phyloP scores from a whole-genome alignment of 1,140 invertebrate species.

The Drosophila elegans region DNA sequence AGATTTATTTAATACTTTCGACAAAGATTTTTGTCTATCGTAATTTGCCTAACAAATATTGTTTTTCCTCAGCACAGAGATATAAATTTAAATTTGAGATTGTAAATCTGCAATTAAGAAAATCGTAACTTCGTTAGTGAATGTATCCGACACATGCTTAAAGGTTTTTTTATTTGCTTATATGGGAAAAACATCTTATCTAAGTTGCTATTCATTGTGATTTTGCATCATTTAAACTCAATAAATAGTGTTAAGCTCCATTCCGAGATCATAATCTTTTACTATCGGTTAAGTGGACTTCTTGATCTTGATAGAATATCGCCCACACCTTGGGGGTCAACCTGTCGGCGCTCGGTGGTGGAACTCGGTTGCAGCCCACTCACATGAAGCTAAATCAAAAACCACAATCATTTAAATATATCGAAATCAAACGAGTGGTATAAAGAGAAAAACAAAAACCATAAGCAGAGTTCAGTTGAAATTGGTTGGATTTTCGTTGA shows the following conservation, averaged over 20 bases:
- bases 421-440: slow-evolving; percentile 39
- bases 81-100: no score
- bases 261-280: slow-evolving; percentile 8
- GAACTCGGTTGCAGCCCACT: slow-evolving; percentile 53
- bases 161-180: no score
- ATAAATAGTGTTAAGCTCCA: not conserved
- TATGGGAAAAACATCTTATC: no score
- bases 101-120: no score
- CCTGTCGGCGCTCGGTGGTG: slow-evolving; percentile 47
- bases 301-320: slow-evolving; percentile 12
- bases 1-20: no score
- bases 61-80: no score
- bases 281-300: slow-evolving; percentile 9
- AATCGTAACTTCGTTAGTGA: no score
- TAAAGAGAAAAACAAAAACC: not conserved
- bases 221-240: not conserved
- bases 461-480: slow-evolving; percentile 53
- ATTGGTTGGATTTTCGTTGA: slow-evolving; percentile 60
- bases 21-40: no score
- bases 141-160: no score
- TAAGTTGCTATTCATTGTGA: not conserved
- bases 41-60: no score
- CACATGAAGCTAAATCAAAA: slow-evolving; percentile 34
- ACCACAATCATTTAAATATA: slow-evolving; percentile 58
- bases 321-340: slow-evolving; percentile 43